Percentiles rank a stretch among this genome's conserved stretches.
Evolutionary conservation across 2,797 vertebrate species (phyloP).

Genomic region (Mormyrus hasselquistii): DNA sequence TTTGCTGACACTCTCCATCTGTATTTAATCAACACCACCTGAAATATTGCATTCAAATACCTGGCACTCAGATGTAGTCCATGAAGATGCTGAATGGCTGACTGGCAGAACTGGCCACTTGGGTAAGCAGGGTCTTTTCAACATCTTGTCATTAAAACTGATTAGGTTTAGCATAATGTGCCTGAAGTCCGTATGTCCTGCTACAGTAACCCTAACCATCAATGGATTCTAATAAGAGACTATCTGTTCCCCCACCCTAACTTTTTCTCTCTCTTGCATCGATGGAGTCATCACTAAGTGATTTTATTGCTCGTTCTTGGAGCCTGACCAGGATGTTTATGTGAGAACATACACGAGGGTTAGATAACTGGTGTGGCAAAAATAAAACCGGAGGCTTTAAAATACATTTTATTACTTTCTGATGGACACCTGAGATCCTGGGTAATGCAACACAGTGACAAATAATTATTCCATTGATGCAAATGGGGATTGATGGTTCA

Average conservation of each 20-base stretch:
- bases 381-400: background rate
- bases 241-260: background rate
- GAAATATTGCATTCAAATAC: background rate
- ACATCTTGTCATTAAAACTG: constrained; percentile 16
- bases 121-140: constrained; percentile 13
- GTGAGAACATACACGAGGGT: constrained; percentile 2
- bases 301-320: background rate
- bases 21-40: background rate
- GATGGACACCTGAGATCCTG: background rate
- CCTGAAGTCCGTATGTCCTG: constrained; percentile 6
- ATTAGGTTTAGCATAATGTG: constrained; percentile 1
- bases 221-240: constrained; percentile 12
- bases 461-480: background rate
- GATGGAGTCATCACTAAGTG: background rate
- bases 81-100: background rate
- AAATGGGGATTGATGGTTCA: background rate
- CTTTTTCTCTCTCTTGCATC: background rate
- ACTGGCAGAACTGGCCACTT: background rate
- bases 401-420: constrained; percentile 1
- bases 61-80: constrained; percentile 20
- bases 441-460: background rate
- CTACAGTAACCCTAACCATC: constrained; percentile 11
- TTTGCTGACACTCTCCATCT: background rate
- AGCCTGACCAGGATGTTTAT: background rate
- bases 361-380: background rate